phyloP scores from a whole-genome alignment of 2,113 vertebrate genomes.

The human (Homo sapiens) region GRCh38 chrX:89917001-89917500 shows the following conservation, averaged over 20 bases:
- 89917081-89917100: background rate
- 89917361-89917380: background rate
- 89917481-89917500: background rate
- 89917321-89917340: background rate
- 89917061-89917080: background rate
- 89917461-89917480: background rate
- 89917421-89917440: background rate
- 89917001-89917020: background rate
- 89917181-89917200: background rate
- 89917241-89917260: background rate
- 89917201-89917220: background rate
- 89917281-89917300: background rate
- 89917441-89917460: background rate
- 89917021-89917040: background rate
- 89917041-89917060: background rate
- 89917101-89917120: background rate
- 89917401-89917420: background rate
- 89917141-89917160: background rate
- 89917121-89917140: background rate
- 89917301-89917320: background rate
- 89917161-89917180: background rate
- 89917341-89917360: background rate
- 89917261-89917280: background rate
- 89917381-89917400: background rate
- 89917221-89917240: background rate